These are phyloP conservation scores for Drosophila paramelanica DNA, from an alignment of 2,888 invertebrate species.

Conservation along the genomic window DNA sequence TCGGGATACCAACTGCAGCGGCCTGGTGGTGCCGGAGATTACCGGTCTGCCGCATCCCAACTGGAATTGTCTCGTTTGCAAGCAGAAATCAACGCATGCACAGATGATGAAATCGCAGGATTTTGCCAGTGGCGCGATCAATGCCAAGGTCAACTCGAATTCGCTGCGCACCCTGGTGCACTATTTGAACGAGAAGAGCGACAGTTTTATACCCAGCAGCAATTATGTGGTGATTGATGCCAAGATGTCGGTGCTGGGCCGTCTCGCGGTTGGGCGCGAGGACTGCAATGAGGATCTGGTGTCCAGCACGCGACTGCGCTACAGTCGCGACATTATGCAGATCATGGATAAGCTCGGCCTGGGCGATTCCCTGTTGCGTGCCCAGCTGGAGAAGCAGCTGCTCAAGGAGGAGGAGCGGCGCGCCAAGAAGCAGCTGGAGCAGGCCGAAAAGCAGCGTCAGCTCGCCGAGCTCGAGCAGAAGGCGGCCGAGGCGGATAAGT, in stretches of 20 bases:
- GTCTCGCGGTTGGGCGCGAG: conserved; percentile 73
- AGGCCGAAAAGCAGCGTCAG: conserved; percentile 65
- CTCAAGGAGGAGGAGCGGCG: conserved; percentile 69
- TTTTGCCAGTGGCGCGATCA: conserved; percentile 83
- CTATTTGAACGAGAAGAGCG: conserved; percentile 82
- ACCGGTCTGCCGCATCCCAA: conserved; percentile 87
- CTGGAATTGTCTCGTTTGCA: conserved; percentile 89
- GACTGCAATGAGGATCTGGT: conserved; percentile 78
- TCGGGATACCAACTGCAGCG: conserved; percentile 85
- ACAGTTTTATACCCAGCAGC: conserved; percentile 81
- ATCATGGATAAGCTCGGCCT: conserved; percentile 82
- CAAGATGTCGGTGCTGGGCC: conserved; percentile 81
- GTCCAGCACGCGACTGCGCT: conserved; percentile 75
- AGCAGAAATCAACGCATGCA: conserved; percentile 80
- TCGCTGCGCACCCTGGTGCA: conserved; percentile 78
- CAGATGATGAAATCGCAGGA: conserved; percentile 84
- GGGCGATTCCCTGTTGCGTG: conserved; percentile 83
- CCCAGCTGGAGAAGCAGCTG: conserved; percentile 75
- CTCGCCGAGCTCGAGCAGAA: conserved; percentile 61
- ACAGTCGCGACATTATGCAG: conserved; percentile 81
- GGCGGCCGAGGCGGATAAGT: conserved; percentile 67
- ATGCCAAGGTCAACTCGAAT: conserved; percentile 81
- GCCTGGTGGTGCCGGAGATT: conserved; percentile 86
- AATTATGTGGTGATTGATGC: conserved; percentile 84
- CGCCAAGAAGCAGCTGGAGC: conserved; percentile 63